phyloP scores from a whole-genome alignment of 2,797 vertebrate species.

The Pseudochirops corinnae region DNA sequence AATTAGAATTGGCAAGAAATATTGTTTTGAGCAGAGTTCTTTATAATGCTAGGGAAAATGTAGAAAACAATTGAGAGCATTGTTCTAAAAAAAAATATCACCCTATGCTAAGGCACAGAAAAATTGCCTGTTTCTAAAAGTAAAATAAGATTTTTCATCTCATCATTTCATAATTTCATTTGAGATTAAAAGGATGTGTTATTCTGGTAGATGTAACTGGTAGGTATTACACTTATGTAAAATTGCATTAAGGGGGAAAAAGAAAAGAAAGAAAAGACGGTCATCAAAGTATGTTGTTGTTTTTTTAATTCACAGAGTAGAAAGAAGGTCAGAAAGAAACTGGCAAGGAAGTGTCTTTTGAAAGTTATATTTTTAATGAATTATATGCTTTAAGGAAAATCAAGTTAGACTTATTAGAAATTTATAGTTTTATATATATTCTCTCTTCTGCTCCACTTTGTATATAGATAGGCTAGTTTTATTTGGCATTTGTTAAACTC shows the following conservation, averaged over 20 bases:
- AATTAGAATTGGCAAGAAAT: neutral
- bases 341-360: neutral
- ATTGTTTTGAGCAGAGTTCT: neutral
- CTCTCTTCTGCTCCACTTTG: neutral
- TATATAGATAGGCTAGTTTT: neutral
- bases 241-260: neutral
- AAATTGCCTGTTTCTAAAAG: neutral
- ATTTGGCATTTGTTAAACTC: neutral
- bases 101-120: neutral
- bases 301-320: neutral
- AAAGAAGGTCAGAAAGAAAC: neutral
- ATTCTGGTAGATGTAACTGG: neutral
- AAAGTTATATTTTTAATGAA: neutral
- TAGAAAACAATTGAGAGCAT: neutral
- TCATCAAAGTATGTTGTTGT: neutral
- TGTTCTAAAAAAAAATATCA: neutral
- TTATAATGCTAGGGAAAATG: neutral
- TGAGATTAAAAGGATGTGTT: neutral
- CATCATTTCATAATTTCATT: neutral
- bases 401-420: neutral
- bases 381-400: neutral
- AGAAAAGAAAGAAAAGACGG: neutral
- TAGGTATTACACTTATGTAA: neutral
- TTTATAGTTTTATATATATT: neutral
- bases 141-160: neutral